These are phyloP conservation scores for Eupeodes latifasciatus DNA, from an alignment of 2,888 invertebrate species.

Conservation along the genomic window DNA sequence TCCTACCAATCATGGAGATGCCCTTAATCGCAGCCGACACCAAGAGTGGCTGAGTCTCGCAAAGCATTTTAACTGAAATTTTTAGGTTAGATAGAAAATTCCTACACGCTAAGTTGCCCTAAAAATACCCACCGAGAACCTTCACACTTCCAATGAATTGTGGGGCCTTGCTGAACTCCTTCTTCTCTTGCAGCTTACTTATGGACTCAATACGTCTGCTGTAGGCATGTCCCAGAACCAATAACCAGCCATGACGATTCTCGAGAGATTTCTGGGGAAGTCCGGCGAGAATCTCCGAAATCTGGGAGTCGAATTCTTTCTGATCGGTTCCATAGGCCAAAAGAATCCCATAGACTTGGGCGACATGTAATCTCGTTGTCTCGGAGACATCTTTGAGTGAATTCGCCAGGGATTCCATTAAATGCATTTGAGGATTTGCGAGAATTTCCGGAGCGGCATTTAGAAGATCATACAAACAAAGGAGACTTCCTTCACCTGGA, in stretches of 20 bases:
- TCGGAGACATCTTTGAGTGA: conserved; percentile 90
- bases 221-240: conserved; percentile 89
- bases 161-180: conserved; percentile 85
- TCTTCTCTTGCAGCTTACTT: conserved; percentile 82
- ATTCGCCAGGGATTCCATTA: conserved; percentile 81
- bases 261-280: conserved; percentile 84
- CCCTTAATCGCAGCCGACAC: conserved; percentile 89
- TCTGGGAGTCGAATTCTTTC: conserved; percentile 85
- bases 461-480: conserved; percentile 92
- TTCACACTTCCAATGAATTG: conserved; percentile 86
- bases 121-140: conserved; percentile 85
- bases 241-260: conserved; percentile 90
- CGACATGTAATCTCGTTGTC: conserved; percentile 89
- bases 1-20: conserved; percentile 89
- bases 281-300: conserved; percentile 80
- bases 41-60: conserved; percentile 87
- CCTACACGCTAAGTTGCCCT: neutral
- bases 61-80: conserved; percentile 87
- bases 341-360: conserved; percentile 91
- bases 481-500: conserved; percentile 85
- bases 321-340: conserved; percentile 86
- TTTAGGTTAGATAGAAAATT: neutral
- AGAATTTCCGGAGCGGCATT: conserved; percentile 91
- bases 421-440: conserved; percentile 86
- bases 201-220: conserved; percentile 87